phyloP scores from a whole-genome alignment of 2,113 vertebrate species.

The Zosterops japonicus region DNA sequence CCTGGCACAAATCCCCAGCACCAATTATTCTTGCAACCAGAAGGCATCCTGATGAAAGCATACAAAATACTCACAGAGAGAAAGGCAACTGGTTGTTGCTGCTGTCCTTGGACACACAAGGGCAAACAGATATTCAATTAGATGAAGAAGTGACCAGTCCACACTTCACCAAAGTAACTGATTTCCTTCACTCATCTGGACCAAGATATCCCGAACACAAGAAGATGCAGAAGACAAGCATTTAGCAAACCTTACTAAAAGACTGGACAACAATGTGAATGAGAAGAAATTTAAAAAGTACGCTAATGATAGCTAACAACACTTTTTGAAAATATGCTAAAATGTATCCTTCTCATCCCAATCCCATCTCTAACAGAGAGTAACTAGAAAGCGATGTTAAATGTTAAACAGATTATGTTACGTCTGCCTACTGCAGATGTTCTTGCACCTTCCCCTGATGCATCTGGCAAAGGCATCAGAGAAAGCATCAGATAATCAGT shows the following conservation, averaged over 20 bases:
- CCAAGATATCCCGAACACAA: neutral
- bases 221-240: neutral
- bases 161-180: neutral
- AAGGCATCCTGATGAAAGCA: neutral
- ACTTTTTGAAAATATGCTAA: neutral
- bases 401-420: neutral
- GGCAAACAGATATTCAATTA: neutral
- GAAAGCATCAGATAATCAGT: neutral
- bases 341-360: neutral
- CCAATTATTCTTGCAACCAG: neutral
- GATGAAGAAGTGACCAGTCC: neutral
- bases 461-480: conserved; percentile 39
- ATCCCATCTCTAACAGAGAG: neutral
- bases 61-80: neutral
- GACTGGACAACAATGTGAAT: neutral
- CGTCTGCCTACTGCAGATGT: neutral
- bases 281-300: neutral
- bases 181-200: neutral
- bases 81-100: neutral
- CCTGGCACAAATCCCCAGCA: neutral
- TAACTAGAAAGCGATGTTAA: neutral
- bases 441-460: conserved; percentile 25
- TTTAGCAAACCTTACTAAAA: neutral
- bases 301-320: neutral
- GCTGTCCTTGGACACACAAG: neutral